Base-by-base conservation (phyloP, 35 echinoderm and acorn worm genomes). In the Apostichopus parvimensis region DNA sequence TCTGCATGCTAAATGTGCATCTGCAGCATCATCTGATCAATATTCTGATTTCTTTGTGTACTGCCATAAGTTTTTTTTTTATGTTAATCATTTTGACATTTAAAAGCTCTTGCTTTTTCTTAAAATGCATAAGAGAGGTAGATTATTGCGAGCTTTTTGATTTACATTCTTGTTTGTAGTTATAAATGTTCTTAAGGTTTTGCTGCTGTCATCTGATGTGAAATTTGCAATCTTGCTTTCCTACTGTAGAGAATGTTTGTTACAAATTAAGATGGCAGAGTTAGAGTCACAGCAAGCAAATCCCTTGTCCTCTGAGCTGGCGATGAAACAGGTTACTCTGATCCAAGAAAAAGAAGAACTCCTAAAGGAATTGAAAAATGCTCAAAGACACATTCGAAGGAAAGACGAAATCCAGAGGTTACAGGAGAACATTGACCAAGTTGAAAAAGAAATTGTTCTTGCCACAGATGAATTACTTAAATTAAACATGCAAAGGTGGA, bases 281-380 rank as follows among this genome's bases (percentile, higher is more conserved):
- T 70, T 96, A 56, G 95, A 91, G 53, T n/a, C 73, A 92, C 64
- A 94, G 70, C 77, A 70, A 82, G 76, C 70, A 54, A 56, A 56
- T 78, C 55, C 55, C 76, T 0, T 77, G 54, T 83, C 88, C 6
- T 53, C 73, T 8, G 95, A 96, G 57, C 90, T 78, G 20, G 95
- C 94, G 25, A 94, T 91, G 80, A 86, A 94, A 45, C 59, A 93
- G n/a, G 78, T 92, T 7, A 60, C 91, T 7, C 90, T 96, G 9
- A 94, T 96, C 54, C 64, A 94, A 54, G 95, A 96, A 80, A 96
- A 96, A 64, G 93, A 93, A 54, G 93, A 92, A 6, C 87, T 96
- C 8, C 87, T 96, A 0, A 90, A 88, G 45, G 95, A 96, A 79
- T 54, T 96, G 64, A 92, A 78, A 80, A 93, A 88, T 87, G 87